A percentile compares a stretch with the other conserved stretches of the same genome.
Conservation (phyloP, 1,140 invertebrate species). For the Thaumetopoea pityocampa region DNA sequence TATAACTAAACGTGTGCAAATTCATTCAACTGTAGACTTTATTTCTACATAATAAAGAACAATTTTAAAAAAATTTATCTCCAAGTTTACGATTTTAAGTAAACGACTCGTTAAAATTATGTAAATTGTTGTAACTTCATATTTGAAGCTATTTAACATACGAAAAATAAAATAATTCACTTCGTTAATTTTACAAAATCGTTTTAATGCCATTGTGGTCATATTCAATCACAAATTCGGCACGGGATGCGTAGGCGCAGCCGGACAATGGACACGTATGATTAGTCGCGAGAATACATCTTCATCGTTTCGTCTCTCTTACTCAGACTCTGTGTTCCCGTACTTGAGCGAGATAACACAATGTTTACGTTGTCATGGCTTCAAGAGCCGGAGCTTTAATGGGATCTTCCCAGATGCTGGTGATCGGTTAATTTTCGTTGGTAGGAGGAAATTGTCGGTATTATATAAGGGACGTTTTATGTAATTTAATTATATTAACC, state of each 20-base stretch:
- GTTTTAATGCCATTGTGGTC: neutral
- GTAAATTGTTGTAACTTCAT: constrained; percentile 25
- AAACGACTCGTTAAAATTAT: constrained; percentile 33
- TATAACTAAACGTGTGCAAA: too few species aligned
- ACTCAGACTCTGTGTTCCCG: neutral
- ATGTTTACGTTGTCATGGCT: constrained; percentile 60
- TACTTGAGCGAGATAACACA: constrained; percentile 38
- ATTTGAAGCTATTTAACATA: constrained; percentile 3
- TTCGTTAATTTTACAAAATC: neutral
- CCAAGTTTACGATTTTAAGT: constrained; percentile 27
- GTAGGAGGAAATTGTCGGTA: constrained; percentile 54
- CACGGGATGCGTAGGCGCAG: constrained; percentile 49
- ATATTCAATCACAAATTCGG: constrained; percentile 26
- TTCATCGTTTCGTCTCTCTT: constrained; percentile 48
- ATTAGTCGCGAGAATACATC: constrained; percentile 64
- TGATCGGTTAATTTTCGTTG: constrained; percentile 56
- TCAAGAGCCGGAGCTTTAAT: constrained; percentile 58
- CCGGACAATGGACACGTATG: constrained; percentile 65
- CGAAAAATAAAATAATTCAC: neutral
- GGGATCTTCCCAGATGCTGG: constrained; percentile 58
- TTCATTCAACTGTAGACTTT: too few species aligned
- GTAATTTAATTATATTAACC: too few species aligned
- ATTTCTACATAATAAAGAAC: too few species aligned
- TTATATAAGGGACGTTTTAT: too few species aligned
- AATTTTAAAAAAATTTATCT: constrained; percentile 50